Percentiles rank a stretch among this genome's conserved stretches.
Conservation (phyloP, 2,888 invertebrate genomes). For the Nomada fucata region DNA sequence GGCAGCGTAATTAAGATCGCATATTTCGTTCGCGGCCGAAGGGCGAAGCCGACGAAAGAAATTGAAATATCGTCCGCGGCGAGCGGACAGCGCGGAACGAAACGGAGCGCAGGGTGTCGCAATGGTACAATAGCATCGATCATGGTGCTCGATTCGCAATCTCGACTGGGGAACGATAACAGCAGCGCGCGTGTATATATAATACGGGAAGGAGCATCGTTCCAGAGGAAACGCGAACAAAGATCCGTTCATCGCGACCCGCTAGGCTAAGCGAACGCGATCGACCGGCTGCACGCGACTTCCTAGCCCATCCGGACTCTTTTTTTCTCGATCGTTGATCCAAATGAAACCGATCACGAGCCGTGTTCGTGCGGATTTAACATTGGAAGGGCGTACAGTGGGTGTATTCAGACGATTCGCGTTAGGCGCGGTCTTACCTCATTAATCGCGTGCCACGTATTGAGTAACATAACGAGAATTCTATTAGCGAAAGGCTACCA, state of each 20-base stretch:
- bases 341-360: slow-evolving; percentile 33
- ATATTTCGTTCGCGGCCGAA: slow-evolving; percentile 22
- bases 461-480: slow-evolving; percentile 53
- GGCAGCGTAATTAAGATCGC: slow-evolving; percentile 37
- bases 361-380: not conserved
- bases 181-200: slow-evolving; percentile 16
- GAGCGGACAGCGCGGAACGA: slow-evolving; percentile 43
- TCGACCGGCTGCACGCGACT: slow-evolving; percentile 42
- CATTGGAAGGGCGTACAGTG: slow-evolving; percentile 53
- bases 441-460: slow-evolving; percentile 56
- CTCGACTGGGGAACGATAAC: slow-evolving; percentile 27
- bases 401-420: slow-evolving; percentile 53
- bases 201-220: slow-evolving; percentile 15
- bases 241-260: slow-evolving; percentile 43
- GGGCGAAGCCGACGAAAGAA: slow-evolving; percentile 49
- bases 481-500: too few species aligned
- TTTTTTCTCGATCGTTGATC: slow-evolving; percentile 23
- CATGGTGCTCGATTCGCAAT: slow-evolving; percentile 43
- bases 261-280: slow-evolving; percentile 38
- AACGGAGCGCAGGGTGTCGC: slow-evolving; percentile 47
- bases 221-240: slow-evolving; percentile 34
- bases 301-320: not conserved
- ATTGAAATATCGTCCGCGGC: slow-evolving; percentile 62
- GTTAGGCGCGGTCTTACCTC: slow-evolving; percentile 1
- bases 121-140: slow-evolving; percentile 48